These are phyloP conservation scores for Zaprionus kolodkinae DNA, from an alignment of 1,140 invertebrate species.

Conservation along the genomic window DNA sequence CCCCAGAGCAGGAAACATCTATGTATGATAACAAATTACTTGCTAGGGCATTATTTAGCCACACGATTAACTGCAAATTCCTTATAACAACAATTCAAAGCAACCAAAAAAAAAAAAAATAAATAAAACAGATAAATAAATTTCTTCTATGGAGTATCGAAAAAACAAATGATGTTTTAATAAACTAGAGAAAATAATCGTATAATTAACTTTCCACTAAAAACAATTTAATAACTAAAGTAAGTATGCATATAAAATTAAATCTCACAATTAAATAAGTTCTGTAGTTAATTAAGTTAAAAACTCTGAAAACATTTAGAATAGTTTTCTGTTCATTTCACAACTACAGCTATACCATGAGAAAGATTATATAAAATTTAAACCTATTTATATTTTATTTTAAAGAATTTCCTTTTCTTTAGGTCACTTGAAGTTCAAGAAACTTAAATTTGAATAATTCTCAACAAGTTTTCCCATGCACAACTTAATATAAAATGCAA, in stretches of 20 bases:
- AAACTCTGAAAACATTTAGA: neutral
- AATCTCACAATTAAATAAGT: neutral
- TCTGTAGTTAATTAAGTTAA: neutral
- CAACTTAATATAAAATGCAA: slow-evolving; percentile 47
- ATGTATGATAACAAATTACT: neutral
- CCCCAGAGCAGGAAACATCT: slow-evolving; percentile 32
- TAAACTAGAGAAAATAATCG: neutral
- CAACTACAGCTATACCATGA: neutral
- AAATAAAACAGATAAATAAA: slow-evolving; percentile 58
- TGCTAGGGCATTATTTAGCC: slow-evolving; percentile 19
- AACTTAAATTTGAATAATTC: slow-evolving; percentile 31
- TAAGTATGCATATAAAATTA: no score
- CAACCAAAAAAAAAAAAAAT: slow-evolving; percentile 62
- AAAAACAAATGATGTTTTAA: neutral
- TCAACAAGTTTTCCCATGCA: slow-evolving; percentile 52
- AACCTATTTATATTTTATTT: no score
- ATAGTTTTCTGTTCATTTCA: neutral
- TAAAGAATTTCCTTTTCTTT: neutral
- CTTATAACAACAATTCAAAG: slow-evolving; percentile 53
- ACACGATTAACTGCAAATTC: slow-evolving; percentile 29
- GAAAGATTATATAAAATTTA: no score
- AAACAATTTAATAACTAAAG: no score
- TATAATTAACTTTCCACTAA: no score
- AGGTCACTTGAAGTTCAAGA: slow-evolving; percentile 2
- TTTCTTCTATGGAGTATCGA: slow-evolving; percentile 29